These are phyloP conservation scores for Theodoxus fluviatilis DNA, from an alignment of 2,888 invertebrate genomes.

Conservation along the genomic window DNA sequence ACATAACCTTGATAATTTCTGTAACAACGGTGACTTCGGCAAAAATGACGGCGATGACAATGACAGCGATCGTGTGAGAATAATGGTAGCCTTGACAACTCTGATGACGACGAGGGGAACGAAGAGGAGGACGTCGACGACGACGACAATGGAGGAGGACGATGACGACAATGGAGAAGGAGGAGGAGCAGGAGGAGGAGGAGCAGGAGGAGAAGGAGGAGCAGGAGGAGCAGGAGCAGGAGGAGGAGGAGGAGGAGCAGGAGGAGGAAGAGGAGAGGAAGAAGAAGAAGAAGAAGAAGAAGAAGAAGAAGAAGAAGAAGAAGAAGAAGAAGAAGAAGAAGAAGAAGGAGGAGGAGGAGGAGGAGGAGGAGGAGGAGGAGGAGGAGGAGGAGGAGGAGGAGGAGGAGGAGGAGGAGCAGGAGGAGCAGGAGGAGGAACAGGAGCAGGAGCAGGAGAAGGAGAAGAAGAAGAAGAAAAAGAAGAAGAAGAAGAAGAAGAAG, in stretches of 20 bases:
- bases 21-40: too few relatives aligned
- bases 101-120: background rate
- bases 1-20: too few relatives aligned
- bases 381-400: slow-evolving; percentile 17
- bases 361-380: background rate
- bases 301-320: background rate
- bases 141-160: too few relatives aligned
- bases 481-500: too few relatives aligned
- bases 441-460: too few relatives aligned
- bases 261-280: background rate
- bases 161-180: background rate
- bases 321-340: background rate
- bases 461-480: too few relatives aligned
- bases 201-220: background rate
- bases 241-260: background rate
- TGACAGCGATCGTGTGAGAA: too few relatives aligned
- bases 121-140: too few relatives aligned
- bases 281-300: background rate
- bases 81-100: background rate
- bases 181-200: background rate
- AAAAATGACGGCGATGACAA: too few relatives aligned
- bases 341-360: background rate
- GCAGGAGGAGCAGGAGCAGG: background rate
- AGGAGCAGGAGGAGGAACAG: too few relatives aligned
- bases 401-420: slow-evolving; percentile 23